phyloP scores from a whole-genome alignment of 2,113 vertebrate species.

The Hiodon alosoides region DNA sequence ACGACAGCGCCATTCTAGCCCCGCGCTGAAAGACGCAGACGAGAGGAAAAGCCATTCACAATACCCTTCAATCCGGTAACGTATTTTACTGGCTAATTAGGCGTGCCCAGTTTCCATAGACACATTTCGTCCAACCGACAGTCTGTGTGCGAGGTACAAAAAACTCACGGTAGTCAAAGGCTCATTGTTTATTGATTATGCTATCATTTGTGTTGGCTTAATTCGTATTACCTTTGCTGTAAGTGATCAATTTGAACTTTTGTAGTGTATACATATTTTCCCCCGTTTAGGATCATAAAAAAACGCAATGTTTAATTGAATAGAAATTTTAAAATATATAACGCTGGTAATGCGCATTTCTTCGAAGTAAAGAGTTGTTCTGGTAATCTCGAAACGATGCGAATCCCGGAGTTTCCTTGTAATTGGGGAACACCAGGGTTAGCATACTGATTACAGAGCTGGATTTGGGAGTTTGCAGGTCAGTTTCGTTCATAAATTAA shows the following conservation, averaged over 20 bases:
- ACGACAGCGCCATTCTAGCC: constrained; percentile 46
- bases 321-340: not conserved
- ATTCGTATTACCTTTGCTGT: not conserved
- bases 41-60: constrained; percentile 40
- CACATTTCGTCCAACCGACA: constrained; percentile 27
- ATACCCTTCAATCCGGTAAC: constrained; percentile 26
- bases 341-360: too few species aligned
- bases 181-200: constrained; percentile 29
- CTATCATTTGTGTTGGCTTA: constrained; percentile 27
- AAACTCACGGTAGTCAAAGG: constrained; percentile 12
- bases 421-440: not conserved
- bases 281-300: too few species aligned
- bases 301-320: not conserved
- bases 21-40: constrained; percentile 39
- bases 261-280: not conserved
- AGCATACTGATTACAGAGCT: constrained; percentile 12
- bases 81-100: constrained; percentile 38
- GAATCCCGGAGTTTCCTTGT: not conserved
- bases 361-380: not conserved
- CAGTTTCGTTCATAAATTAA: constrained; percentile 13
- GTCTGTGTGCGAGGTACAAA: not conserved
- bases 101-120: constrained; percentile 32
- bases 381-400: not conserved
- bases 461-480: not conserved
- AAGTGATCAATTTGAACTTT: not conserved